These are phyloP conservation scores for Tamandua tetradactyla DNA, from an alignment of 2,797 vertebrate genomes.

Conservation along the genomic window DNA sequence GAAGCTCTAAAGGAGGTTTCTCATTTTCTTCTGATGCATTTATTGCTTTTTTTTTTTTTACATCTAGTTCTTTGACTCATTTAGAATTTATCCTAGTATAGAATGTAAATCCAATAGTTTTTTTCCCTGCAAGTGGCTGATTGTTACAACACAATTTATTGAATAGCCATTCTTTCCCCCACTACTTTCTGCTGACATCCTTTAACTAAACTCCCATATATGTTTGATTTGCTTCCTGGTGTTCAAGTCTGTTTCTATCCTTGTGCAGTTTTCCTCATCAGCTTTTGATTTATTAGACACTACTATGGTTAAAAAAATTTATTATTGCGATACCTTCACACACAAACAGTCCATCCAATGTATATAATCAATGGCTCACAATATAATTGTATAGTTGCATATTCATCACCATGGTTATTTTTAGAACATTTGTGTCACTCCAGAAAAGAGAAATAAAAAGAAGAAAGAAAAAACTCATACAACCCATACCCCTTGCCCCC, in stretches of 20 bases:
- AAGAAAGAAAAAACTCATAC: too few relatives aligned
- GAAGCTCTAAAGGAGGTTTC: not conserved
- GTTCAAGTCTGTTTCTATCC: not conserved
- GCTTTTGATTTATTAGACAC: not conserved
- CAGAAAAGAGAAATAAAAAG: too few relatives aligned
- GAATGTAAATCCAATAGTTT: not conserved
- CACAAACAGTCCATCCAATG: too few relatives aligned
- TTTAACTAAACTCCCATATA: not conserved
- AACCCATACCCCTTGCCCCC: too few relatives aligned
- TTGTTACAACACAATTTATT: slow-evolving; percentile 15
- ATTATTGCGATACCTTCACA: too few relatives aligned
- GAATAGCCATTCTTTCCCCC: not conserved
- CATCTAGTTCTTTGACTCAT: not conserved
- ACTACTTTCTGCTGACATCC: not conserved
- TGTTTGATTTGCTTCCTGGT: not conserved
- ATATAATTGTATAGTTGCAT: too few relatives aligned
- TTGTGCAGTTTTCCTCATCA: not conserved
- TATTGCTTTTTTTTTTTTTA: not conserved
- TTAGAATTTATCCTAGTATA: not conserved
- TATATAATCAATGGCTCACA: too few relatives aligned
- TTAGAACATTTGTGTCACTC: too few relatives aligned
- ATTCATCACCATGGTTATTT: too few relatives aligned
- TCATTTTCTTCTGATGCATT: not conserved
- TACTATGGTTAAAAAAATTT: too few relatives aligned
- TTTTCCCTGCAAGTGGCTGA: not conserved